phyloP scores from a whole-genome alignment of 1,140 invertebrate species.

The Chymomyza costata region DNA sequence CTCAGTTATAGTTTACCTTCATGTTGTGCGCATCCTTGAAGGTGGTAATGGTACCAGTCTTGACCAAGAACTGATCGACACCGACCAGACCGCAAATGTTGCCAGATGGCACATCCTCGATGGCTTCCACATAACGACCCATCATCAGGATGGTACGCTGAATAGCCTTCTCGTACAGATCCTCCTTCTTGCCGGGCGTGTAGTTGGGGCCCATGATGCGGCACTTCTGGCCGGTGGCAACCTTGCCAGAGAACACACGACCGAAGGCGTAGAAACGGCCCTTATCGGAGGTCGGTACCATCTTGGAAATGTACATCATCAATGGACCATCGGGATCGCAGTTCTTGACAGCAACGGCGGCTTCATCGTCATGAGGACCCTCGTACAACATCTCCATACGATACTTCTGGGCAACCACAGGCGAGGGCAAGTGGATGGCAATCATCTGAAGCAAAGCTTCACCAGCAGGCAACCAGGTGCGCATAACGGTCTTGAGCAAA shows the following conservation, averaged over 20 bases:
- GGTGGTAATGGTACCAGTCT: constrained; percentile 99
- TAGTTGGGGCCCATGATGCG: constrained; percentile 99
- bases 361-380: constrained; percentile 98
- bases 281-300: constrained; percentile 99
- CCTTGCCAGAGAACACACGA: constrained; percentile 98
- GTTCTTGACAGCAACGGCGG: constrained; percentile 91
- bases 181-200: constrained; percentile 98
- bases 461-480: constrained; percentile 99
- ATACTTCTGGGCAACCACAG: constrained; percentile 99
- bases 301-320: constrained; percentile 99
- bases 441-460: constrained; percentile 99
- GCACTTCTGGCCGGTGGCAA: constrained; percentile 95
- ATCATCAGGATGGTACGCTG: constrained; percentile 99
- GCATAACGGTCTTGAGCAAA: constrained; percentile 96
- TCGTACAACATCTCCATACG: constrained; percentile 99
- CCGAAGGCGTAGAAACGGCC: constrained; percentile 99
- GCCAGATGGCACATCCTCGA: constrained; percentile 99
- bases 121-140: constrained; percentile 99
- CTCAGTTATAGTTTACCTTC: constrained; percentile 77
- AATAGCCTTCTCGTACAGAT: constrained; percentile 99
- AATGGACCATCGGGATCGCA: constrained; percentile 97
- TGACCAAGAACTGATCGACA: constrained; percentile 99
- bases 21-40: constrained; percentile 99
- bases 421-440: constrained; percentile 98
- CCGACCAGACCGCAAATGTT: constrained; percentile 99